Conservation (phyloP, 2,113 vertebrate genomes). For the crab-eating macaque (Macaca fascicularis) region T2T-MFA8v1.1 NC_088395.1:121782001-121782500, state of each 20-base stretch:
- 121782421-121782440: no score
- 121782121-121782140: not conserved
- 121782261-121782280: not conserved
- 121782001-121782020: not conserved
- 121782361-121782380: no score
- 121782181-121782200: not conserved
- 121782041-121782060: not conserved
- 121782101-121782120: not conserved
- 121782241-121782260: not conserved
- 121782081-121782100: not conserved
- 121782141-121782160: not conserved
- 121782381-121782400: no score
- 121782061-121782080: not conserved
- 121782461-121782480: no score
- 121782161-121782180: not conserved
- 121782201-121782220: not conserved
- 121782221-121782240: conserved; percentile 11
- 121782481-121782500: no score
- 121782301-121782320: not conserved
- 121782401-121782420: no score
- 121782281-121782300: not conserved
- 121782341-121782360: no score
- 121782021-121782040: conserved; percentile 19
- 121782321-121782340: not conserved
- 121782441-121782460: no score